These are phyloP conservation scores for Lepidochrysops patricia DNA, from an alignment of 2,888 invertebrate species.

Conservation along the genomic window DNA sequence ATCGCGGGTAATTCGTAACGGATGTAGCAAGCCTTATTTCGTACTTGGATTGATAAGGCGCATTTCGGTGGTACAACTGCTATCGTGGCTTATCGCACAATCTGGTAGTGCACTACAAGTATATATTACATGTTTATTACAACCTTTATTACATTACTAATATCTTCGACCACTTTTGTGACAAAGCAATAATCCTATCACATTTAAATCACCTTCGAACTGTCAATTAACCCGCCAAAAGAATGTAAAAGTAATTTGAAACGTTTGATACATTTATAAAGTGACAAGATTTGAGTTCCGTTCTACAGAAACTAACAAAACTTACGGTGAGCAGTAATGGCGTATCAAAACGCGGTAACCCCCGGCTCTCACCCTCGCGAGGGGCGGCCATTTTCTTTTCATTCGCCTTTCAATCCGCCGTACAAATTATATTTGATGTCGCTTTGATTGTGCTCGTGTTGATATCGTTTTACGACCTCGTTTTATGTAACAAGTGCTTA, in stretches of 20 bases:
- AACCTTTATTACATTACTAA: not conserved
- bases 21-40: not conserved
- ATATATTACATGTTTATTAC: constrained; percentile 37
- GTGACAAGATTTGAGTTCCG: not conserved
- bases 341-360: constrained; percentile 2
- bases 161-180: too few species aligned
- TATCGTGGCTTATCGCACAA: constrained; percentile 46
- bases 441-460: constrained; percentile 10
- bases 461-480: not conserved
- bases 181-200: not conserved
- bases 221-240: not conserved
- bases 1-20: not conserved
- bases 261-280: not conserved
- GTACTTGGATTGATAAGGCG: constrained; percentile 27
- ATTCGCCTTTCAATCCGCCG: constrained; percentile 10
- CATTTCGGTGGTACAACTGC: constrained; percentile 38
- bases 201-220: not conserved
- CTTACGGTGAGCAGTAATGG: not conserved
- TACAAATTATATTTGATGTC: constrained; percentile 11
- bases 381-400: constrained; percentile 10
- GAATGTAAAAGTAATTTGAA: not conserved
- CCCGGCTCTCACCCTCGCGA: not conserved
- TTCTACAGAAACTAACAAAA: not conserved
- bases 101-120: constrained; percentile 55
- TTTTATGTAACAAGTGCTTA: constrained; percentile 6